Base-by-base conservation (phyloP, 2,888 invertebrate species). In the Philaethria dido region DNA sequence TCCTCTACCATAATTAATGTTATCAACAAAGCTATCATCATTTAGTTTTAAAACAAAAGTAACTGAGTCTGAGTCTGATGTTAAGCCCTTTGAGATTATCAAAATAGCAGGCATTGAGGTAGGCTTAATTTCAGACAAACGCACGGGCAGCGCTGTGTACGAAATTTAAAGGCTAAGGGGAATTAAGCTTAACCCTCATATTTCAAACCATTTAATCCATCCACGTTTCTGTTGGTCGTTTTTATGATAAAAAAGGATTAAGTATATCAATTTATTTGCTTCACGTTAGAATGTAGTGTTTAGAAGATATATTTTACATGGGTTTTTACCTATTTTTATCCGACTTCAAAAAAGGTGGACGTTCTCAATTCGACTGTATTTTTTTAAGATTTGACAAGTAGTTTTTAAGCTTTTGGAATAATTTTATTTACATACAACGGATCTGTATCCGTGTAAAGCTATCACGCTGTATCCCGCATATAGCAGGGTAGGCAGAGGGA, bases 101-200 rank as follows among this genome's bases (percentile, higher is more conserved):
- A 57, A 57, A 42, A 57, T 57, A 42, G 9, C 5, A 57, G 6
- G 22, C 22, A 57, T 57, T 57, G 57, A 42, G 57, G 57, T 42
- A 57, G 42, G 57, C 57, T 57, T 57, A 39, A 39, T 42, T 57
- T 3, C 22, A 42, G 14, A 39, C 57, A 42, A 25, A 57, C 39
- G 22, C 6, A 13, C 52, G 50, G 39, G 8, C 20, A 14, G 0
- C 20, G 55, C 14, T 39, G 20, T 39, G 22, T 16, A n/a, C 42
- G 39, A 9, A 25, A 22, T 42, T 52, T 57, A 42, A 57, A 57
- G 9, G 42, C 22, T 5, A 25, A 39, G 5, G 25, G 22, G 22
- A 25, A 57, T 57, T 57, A 57, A 42, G 3, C 6, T 20, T 39
- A 42, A 42, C 57, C 39, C 39, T 57, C n/a, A 57, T 57, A 57